Base-by-base conservation (phyloP, 2,113 vertebrate species). In the Bujurquina vittata region DNA sequence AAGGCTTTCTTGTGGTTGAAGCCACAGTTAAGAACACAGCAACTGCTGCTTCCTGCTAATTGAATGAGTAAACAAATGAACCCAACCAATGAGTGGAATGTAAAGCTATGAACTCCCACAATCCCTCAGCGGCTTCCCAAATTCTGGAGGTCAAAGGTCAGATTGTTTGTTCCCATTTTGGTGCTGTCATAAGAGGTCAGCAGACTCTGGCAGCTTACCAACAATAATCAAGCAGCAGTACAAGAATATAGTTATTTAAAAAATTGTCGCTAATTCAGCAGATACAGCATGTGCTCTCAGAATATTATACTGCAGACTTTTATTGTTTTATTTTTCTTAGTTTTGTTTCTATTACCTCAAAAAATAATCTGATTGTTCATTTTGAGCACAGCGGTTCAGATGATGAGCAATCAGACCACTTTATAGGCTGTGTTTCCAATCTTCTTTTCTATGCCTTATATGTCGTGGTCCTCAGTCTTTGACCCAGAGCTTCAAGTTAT, bases 81-180 rank as follows among this genome's bases (percentile, higher is more conserved):
- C 88, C 26, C 5, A 20, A 80, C 83, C 75, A 89, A 76, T 69
- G 90, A 81, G 76, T n/a, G 80, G 91, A 92, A 92, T 91, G 88
- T 43, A 33, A 85, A 65, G 72, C 77, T 75, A 10, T 15, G 57
- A 84, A 84, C 75, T 88, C 83, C 77, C 85, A 83, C 88, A 85
- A 90, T 91, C 85, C 92, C 87, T 83, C 57, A 74, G 80, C 63
- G 77, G 84, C 86, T 83, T 87, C 81, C 84, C 49, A 87, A 86
- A 90, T 87, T 90, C 88, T 81, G 35, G 56, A 79, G 84, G 89
- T 90, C 86, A 90, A 74, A 85, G 87, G 92, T 94, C 83, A 91
- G 88, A 94, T 91, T 85, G 85, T 91, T 92, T 85, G 78, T 60
- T 82, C 59, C 29, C 75, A 61, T 87, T 90, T 85, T 85, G 88